Base-by-base conservation (phyloP, 2,888 invertebrate species). In the Drosophila sordidapex region DNA sequence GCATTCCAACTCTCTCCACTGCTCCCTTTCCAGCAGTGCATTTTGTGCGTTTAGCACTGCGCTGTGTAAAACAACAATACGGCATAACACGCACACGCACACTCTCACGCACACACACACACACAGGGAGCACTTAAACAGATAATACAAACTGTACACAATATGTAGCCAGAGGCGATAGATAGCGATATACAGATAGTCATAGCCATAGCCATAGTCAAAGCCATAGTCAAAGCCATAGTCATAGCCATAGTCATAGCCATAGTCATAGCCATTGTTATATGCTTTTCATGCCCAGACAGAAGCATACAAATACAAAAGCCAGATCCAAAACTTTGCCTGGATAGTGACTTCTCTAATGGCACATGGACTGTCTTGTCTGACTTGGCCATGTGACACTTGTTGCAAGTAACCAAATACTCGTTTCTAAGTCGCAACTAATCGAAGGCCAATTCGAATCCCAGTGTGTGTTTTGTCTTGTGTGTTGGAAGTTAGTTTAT, bases 281-380 rank as follows among this genome's bases (percentile, higher is more conserved):
- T 71, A 75, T 76, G 79, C 72, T 76, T 87, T 84, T 87, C 81
- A 84, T 79, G 85, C 69, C 74, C 64, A 73, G 72, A 87, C 84
- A 81, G 73, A 83, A 25, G 21, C 46, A 56, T 59, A 64, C 74
- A 83, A 83, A 83, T 71, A 80, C 40, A 51, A 68, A 58, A 40
- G 21, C 36, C 57, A 46, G 43, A 63, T n/a, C 27, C 35, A 60
- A 43, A 51, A 68, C 64, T 58, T 80, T 25, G 27, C 48, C 49
- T 27, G 8, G 5, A 10, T n/a, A 15, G 4, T 25, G 25, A n/a
- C 3, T 46, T 35, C 38, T 31, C 15, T 18, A 11, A 31, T 10
- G 46, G 63, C 53, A 60, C 60, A 66, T 65, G 64, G 51, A 78
- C 68, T 71, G 46, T 57, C n/a, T n/a, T n/a, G n/a, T n/a, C n/a